Conservation (phyloP, 2,888 invertebrate genomes). For the Habrosyne pyritoides region DNA sequence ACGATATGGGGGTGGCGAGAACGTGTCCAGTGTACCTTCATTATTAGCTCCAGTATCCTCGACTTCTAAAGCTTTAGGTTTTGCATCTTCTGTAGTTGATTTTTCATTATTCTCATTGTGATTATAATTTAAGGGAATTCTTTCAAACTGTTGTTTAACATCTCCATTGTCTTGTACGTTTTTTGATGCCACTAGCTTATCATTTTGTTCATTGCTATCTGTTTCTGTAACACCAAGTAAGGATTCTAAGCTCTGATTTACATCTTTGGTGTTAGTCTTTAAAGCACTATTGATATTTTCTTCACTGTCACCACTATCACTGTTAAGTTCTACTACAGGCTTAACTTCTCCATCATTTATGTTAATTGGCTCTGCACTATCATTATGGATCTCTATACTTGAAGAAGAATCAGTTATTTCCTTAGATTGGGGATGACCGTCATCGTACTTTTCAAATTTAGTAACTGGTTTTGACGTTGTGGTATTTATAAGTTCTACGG, state of each 20-base stretch:
- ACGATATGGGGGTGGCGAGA: constrained; percentile 47
- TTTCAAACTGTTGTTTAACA: constrained; percentile 75
- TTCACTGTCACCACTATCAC: constrained; percentile 48
- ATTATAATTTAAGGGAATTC: constrained; percentile 74
- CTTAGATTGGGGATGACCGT: constrained; percentile 26
- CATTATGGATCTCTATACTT: constrained; percentile 31
- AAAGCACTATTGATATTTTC: constrained; percentile 36
- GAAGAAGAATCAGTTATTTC: constrained; percentile 25
- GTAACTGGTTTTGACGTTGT: constrained; percentile 26
- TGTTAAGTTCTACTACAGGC: constrained; percentile 71
- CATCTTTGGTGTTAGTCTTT: constrained; percentile 28
- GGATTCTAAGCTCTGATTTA: constrained; percentile 50
- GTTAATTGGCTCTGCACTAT: constrained; percentile 40
- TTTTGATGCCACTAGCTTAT: constrained; percentile 36
- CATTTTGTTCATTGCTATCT: constrained; percentile 33
- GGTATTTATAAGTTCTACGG: constrained; percentile 31
- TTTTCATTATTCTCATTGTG: constrained; percentile 48
- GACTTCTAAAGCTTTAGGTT: constrained; percentile 23
- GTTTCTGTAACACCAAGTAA: constrained; percentile 41
- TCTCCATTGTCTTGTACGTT: constrained; percentile 39
- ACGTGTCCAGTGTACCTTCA: constrained; percentile 53
- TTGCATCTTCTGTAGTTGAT: constrained; percentile 23
- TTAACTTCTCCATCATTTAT: constrained; percentile 69
- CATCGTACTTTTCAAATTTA: constrained; percentile 20
- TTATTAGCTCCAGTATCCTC: constrained; percentile 29